phyloP scores from a whole-genome alignment of 1,140 invertebrate genomes.

The Globodera ellingtonae region DNA sequence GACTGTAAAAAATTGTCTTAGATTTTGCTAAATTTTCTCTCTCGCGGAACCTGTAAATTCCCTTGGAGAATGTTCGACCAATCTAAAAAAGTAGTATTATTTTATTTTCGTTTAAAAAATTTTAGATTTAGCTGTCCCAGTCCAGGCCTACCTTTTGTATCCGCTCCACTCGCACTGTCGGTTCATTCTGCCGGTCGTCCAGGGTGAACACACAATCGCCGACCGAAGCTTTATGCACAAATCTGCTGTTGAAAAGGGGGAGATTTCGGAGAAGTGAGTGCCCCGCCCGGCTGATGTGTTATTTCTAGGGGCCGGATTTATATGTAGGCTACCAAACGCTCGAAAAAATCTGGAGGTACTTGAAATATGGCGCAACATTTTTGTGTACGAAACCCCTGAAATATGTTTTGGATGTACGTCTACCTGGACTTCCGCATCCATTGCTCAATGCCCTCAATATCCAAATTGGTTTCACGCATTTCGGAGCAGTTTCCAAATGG shows the following conservation, averaged over 20 bases:
- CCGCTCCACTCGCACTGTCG: constrained; percentile 32
- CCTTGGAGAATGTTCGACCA: constrained; percentile 66
- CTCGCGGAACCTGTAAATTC: constrained; percentile 69
- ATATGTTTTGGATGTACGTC: neutral
- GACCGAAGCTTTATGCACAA: constrained; percentile 47
- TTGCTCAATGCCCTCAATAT: constrained; percentile 39
- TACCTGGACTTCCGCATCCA: constrained; percentile 50
- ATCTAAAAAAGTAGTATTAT: constrained; percentile 33
- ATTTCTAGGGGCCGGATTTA: no score
- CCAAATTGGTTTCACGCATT: constrained; percentile 26
- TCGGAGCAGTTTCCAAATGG: constrained; percentile 53
- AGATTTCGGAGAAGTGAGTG: no score
- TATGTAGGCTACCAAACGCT: no score
- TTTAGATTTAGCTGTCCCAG: neutral
- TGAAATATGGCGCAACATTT: neutral
- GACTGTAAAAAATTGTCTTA: constrained; percentile 72
- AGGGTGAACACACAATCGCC: constrained; percentile 52
- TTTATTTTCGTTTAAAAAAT: constrained; percentile 27
- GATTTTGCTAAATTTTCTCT: neutral
- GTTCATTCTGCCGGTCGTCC: constrained; percentile 11
- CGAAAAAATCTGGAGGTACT: neutral
- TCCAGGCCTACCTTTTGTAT: constrained; percentile 41
- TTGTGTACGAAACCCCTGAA: neutral
- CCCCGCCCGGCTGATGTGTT: no score
- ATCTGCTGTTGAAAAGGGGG: constrained; percentile 36